Evolutionary conservation across 1,140 invertebrate genomes (phyloP).

Genomic region (Drosophila ercepeae): DNA sequence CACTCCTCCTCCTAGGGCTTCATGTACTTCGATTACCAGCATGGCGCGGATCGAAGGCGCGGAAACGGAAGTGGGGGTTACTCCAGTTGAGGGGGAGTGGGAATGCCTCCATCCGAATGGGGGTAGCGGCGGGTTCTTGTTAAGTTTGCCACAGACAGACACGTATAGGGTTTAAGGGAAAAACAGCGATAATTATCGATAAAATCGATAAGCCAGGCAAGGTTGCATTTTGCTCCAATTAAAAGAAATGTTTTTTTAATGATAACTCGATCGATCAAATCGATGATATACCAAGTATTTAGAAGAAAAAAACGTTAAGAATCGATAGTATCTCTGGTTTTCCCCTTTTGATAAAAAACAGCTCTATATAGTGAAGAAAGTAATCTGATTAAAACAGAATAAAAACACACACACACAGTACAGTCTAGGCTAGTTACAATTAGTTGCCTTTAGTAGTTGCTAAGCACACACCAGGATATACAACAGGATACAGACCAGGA

Average conservation of each 20-base stretch:
- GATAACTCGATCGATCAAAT: too few species aligned
- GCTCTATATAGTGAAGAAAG: not conserved
- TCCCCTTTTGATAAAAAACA: not conserved
- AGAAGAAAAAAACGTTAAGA: not conserved
- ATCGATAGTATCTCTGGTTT: not conserved
- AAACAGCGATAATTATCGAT: not conserved
- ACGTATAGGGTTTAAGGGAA: not conserved
- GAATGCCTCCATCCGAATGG: not conserved
- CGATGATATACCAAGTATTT: too few species aligned
- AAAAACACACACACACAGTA: conserved; percentile 15
- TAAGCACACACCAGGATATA: conserved; percentile 22
- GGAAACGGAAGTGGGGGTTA: too few species aligned
- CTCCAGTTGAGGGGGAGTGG: conserved; percentile 32
- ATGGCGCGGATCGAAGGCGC: conserved; percentile 4
- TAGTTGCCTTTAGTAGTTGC: conserved; percentile 51
- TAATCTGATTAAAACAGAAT: not conserved
- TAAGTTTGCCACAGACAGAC: conserved; percentile 11
- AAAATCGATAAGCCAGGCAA: conserved; percentile 1
- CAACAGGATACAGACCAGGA: not conserved
- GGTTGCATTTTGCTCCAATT: too few species aligned
- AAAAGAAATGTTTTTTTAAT: too few species aligned
- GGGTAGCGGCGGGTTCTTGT: conserved; percentile 16
- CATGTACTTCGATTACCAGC: conserved; percentile 80
- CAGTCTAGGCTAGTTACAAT: conserved; percentile 48
- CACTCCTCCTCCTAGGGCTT: conserved; percentile 83